phyloP scores from a whole-genome alignment of 2,113 vertebrate genomes.

The Ovibos moschatus region DNA sequence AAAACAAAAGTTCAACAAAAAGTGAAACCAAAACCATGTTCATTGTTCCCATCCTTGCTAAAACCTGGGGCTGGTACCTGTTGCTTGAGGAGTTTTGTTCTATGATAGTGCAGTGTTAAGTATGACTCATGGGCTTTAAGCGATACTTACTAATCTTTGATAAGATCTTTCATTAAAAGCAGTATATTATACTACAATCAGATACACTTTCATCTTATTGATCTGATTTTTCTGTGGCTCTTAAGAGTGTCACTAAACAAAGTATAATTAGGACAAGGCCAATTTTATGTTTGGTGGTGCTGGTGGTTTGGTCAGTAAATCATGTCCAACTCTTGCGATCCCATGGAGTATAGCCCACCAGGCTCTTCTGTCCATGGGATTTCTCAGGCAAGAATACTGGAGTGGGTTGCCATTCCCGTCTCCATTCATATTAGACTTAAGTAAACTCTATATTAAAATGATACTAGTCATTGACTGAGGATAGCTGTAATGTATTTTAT shows the following conservation, averaged over 20 bases:
- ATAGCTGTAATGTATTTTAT: conserved; percentile 72
- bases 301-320: neutral
- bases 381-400: neutral
- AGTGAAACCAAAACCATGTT: neutral
- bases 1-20: conserved; percentile 26
- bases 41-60: neutral
- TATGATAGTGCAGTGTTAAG: neutral
- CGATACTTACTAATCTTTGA: neutral
- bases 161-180: neutral
- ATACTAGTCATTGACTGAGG: conserved; percentile 77
- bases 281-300: neutral
- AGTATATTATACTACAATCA: neutral
- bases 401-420: neutral
- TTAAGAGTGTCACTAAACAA: neutral
- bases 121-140: neutral
- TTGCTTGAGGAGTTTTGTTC: neutral
- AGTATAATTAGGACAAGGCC: neutral
- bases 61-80: neutral
- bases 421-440: conserved; percentile 67
- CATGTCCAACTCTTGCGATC: neutral
- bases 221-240: neutral
- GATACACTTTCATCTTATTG: neutral
- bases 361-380: neutral
- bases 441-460: conserved; percentile 79
- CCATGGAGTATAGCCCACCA: neutral